Evolutionary conservation across 2,797 vertebrate genomes (phyloP).

Genomic region (Danio choprae): DNA sequence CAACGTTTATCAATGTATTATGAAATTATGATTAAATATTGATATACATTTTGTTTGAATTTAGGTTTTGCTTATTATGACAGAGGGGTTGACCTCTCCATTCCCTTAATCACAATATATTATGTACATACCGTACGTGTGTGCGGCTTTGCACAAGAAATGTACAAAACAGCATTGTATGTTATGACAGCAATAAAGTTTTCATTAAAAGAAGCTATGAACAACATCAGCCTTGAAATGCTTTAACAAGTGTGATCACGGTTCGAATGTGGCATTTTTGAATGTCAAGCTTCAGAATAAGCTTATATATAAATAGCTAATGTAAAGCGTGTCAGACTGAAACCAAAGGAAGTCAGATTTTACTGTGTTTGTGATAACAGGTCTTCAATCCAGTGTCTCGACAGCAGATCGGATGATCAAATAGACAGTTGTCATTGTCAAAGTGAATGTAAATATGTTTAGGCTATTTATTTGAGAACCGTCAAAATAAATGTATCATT

Average conservation of each 20-base stretch:
- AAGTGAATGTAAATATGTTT: neutral
- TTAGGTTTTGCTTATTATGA: slow-evolving; percentile 30
- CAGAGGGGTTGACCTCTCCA: slow-evolving; percentile 46
- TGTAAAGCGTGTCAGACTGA: slow-evolving; percentile 18
- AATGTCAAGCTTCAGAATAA: slow-evolving; percentile 14
- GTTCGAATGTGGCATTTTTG: neutral
- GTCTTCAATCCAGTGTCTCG: neutral
- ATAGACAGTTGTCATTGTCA: neutral
- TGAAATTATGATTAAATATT: slow-evolving; percentile 37
- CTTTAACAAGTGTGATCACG: slow-evolving; percentile 33
- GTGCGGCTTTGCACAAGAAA: slow-evolving; percentile 49
- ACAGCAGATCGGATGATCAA: neutral
- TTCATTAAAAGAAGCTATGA: slow-evolving; percentile 47
- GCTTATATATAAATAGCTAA: neutral
- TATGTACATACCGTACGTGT: slow-evolving; percentile 43
- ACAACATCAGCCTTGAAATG: slow-evolving; percentile 28
- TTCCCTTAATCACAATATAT: slow-evolving; percentile 29
- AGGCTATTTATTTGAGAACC: neutral
- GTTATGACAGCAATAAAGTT: slow-evolving; percentile 38
- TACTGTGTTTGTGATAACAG: neutral
- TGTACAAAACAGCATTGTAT: slow-evolving; percentile 50
- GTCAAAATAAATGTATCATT: neutral
- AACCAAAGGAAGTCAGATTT: slow-evolving; percentile 41
- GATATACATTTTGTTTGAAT: slow-evolving; percentile 32
- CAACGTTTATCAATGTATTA: slow-evolving; percentile 15